Conservation (phyloP, 2,888 invertebrate species). For the Alitta virens region DNA sequence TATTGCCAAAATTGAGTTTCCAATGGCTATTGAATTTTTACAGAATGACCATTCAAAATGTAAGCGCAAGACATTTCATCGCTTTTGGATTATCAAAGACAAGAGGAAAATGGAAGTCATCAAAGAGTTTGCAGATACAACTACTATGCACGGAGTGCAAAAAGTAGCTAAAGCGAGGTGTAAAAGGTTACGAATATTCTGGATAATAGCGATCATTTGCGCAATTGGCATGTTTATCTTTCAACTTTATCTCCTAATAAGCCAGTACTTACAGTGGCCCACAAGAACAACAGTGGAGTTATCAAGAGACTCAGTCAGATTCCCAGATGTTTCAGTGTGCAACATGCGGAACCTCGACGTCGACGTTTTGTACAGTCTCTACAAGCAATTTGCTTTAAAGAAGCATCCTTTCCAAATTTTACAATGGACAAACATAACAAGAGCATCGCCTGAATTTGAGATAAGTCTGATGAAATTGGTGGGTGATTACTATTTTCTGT, state of each 20-base stretch:
- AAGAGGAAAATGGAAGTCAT: too few species aligned
- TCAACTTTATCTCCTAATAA: neutral
- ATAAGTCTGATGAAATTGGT: neutral
- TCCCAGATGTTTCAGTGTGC: neutral
- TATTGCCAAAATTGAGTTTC: too few species aligned
- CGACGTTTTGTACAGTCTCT: neutral
- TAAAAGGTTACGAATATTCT: neutral
- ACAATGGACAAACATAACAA: neutral
- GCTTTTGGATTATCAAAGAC: too few species aligned
- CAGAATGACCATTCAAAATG: too few species aligned
- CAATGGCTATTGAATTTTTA: too few species aligned
- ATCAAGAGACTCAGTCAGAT: neutral
- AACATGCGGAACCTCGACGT: neutral
- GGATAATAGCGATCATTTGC: neutral
- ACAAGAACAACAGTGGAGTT: neutral
- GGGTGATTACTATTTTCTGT: neutral
- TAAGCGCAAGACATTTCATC: too few species aligned
- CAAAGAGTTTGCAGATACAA: neutral
- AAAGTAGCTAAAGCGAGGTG: neutral
- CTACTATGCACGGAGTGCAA: neutral
- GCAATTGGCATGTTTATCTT: neutral
- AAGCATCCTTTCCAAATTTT: neutral
- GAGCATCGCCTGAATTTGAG: neutral
- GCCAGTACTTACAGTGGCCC: neutral
- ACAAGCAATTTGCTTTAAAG: neutral